phyloP scores from a whole-genome alignment of 1,140 invertebrate genomes.

The Bathynomus jamesi region DNA sequence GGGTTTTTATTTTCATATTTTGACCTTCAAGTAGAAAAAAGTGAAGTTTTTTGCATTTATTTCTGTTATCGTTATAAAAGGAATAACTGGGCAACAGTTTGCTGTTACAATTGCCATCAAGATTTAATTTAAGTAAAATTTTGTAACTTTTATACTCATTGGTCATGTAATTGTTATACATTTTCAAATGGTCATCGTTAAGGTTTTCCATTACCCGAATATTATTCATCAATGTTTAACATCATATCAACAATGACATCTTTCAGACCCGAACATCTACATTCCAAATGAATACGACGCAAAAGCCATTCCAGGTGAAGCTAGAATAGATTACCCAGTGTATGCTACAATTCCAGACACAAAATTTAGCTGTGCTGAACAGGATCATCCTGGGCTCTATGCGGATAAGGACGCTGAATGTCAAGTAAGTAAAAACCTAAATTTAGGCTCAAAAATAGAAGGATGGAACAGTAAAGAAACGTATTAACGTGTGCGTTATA shows the following conservation, averaged over 20 bases:
- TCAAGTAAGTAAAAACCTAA: constrained; percentile 45
- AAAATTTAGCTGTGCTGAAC: constrained; percentile 44
- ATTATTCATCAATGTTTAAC: neutral
- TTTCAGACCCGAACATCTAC: constrained; percentile 31
- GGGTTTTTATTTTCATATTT: too few relatives aligned
- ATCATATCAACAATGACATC: neutral
- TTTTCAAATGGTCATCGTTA: neutral
- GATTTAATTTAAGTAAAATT: too few relatives aligned
- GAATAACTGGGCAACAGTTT: neutral
- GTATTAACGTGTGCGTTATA: too few relatives aligned
- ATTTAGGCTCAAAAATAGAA: too few relatives aligned
- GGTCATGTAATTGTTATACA: too few relatives aligned
- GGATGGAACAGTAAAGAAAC: too few relatives aligned
- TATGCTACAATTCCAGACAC: constrained; percentile 44
- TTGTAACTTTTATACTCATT: neutral
- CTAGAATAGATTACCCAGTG: constrained; percentile 46
- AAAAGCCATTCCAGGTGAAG: constrained; percentile 42
- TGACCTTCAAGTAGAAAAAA: too few relatives aligned
- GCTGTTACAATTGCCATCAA: neutral
- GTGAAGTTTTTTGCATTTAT: too few relatives aligned
- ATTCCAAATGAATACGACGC: constrained; percentile 35
- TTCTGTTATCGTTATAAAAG: too few relatives aligned
- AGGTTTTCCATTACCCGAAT: too few relatives aligned
- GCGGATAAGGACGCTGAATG: constrained; percentile 46
- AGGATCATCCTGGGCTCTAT: constrained; percentile 47